Evolutionary conservation across 2,113 vertebrate genomes (phyloP).

Genomic region (Tretioscincus oriximinensis): DNA sequence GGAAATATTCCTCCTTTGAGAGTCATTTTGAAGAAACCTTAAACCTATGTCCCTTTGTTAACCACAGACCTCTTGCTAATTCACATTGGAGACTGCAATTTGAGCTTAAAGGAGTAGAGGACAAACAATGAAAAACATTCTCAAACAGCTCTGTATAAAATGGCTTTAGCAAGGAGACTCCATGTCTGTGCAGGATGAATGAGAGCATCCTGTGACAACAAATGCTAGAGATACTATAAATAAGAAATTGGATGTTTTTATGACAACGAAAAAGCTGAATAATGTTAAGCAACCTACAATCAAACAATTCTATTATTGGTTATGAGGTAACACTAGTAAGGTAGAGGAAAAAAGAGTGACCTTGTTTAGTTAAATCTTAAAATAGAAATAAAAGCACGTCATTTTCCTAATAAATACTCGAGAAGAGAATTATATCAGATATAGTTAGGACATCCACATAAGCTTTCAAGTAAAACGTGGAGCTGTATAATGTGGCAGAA

Average conservation of each 20-base stretch:
- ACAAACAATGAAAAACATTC: neutral
- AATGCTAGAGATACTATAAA: neutral
- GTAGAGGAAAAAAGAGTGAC: conserved; percentile 1
- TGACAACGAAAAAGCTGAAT: neutral
- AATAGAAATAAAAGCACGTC: neutral
- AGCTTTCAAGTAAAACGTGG: too few relatives aligned
- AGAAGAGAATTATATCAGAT: too few relatives aligned
- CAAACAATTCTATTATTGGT: conserved; percentile 10
- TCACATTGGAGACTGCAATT: neutral
- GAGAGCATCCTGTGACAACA: conserved; percentile 1
- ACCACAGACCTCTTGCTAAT: neutral
- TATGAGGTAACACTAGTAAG: neutral
- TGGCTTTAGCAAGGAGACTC: neutral
- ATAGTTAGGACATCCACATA: too few relatives aligned
- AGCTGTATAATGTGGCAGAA: too few relatives aligned
- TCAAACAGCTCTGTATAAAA: neutral
- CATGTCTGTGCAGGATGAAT: neutral
- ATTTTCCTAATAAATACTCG: too few relatives aligned
- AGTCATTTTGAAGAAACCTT: conserved; percentile 14
- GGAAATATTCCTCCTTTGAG: neutral
- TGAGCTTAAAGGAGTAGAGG: neutral
- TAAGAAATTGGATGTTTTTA: conserved; percentile 17
- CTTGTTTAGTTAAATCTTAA: conserved; percentile 8
- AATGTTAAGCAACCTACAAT: neutral
- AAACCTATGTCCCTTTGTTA: conserved; percentile 1